A percentile compares a stretch with the other conserved stretches of the same genome.
Conservation (phyloP, 2,113 vertebrate species). For the Arenaria interpres region DNA sequence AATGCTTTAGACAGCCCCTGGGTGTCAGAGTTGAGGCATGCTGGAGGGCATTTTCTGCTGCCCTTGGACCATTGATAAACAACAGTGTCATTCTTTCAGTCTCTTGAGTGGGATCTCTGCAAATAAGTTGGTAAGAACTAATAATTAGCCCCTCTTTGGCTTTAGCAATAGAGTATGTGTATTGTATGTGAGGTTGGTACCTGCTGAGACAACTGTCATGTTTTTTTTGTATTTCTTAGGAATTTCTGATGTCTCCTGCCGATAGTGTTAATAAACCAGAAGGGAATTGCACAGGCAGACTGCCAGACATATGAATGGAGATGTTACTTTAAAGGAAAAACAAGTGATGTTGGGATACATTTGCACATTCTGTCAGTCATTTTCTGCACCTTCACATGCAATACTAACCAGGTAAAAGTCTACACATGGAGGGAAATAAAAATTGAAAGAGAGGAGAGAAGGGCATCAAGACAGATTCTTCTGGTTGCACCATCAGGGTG, state of each 20-base stretch:
- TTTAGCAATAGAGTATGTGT: neutral
- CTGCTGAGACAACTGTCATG: neutral
- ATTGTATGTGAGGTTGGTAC: neutral
- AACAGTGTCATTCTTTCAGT: neutral
- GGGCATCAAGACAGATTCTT: neutral
- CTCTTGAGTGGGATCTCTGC: neutral
- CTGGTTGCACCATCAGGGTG: neutral
- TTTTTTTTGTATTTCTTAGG: neutral
- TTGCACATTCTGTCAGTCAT: neutral
- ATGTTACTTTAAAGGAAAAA: neutral
- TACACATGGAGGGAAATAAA: neutral
- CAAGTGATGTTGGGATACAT: neutral
- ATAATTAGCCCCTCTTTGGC: neutral
- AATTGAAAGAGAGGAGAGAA: neutral
- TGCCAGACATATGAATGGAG: neutral
- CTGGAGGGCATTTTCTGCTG: neutral
- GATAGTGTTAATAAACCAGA: conserved; percentile 1
- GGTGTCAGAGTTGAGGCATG: neutral
- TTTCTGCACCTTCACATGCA: neutral
- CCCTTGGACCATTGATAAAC: neutral
- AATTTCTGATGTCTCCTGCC: neutral
- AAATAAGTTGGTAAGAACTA: neutral
- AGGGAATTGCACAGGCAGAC: neutral
- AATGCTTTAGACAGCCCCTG: neutral
- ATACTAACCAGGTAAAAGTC: neutral